A percentile compares a stretch with the other conserved stretches of the same genome.
phyloP scores from a whole-genome alignment of 2,113 vertebrate genomes.

The Pluvialis apricaria region DNA sequence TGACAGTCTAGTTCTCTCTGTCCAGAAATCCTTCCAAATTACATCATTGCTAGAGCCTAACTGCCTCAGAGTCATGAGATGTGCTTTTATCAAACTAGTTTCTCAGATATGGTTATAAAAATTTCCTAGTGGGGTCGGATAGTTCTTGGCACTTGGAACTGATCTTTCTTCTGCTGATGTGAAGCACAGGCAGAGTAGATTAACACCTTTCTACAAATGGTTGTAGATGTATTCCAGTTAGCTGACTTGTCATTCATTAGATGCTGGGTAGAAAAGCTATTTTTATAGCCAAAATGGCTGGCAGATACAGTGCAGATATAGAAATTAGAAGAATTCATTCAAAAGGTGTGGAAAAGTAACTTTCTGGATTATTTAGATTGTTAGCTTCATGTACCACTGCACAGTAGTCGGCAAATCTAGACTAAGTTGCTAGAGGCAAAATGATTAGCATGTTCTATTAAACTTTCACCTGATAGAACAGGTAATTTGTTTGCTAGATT shows the following conservation, averaged over 20 bases:
- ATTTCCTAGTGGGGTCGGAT: neutral
- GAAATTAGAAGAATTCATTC: neutral
- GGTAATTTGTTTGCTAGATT: neutral
- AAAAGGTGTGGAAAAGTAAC: neutral
- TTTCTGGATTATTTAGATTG: neutral
- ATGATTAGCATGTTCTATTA: neutral
- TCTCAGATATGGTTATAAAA: neutral
- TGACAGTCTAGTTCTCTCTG: neutral
- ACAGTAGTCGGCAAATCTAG: neutral
- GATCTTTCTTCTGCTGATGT: neutral
- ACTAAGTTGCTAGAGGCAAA: neutral
- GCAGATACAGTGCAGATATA: neutral
- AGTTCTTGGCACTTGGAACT: neutral
- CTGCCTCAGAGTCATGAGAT: neutral
- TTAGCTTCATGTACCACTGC: neutral
- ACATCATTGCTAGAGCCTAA: neutral
- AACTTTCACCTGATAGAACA: neutral
- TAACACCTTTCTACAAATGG: neutral
- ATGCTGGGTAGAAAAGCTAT: neutral
- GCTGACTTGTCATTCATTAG: neutral
- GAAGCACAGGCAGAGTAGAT: neutral
- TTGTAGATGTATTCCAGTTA: neutral
- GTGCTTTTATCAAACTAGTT: neutral
- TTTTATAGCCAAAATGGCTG: neutral
- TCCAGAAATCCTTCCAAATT: neutral